Percentiles rank a stretch among this genome's conserved stretches.
phyloP scores from a whole-genome alignment of 2,113 vertebrate genomes.

The Gavialis gangeticus region DNA sequence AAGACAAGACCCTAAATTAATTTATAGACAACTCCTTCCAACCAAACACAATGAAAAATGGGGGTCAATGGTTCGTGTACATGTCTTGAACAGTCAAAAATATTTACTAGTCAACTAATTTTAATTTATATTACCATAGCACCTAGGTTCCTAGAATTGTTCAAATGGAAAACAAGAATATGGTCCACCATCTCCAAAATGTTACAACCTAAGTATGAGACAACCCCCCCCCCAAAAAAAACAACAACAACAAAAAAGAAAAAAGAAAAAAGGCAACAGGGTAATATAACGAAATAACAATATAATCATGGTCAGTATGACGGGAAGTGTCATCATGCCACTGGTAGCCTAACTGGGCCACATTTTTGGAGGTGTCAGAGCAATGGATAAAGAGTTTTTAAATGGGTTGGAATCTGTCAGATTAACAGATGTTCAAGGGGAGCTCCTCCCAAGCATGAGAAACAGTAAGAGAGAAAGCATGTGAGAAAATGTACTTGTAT shows the following conservation, averaged over 20 bases:
- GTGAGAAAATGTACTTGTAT: not conserved
- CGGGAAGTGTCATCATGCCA: not conserved
- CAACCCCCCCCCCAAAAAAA: not conserved
- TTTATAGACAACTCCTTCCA: not conserved
- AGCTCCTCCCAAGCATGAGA: not conserved
- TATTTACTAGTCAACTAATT: not conserved
- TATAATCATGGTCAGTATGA: not conserved
- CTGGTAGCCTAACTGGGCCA: not conserved
- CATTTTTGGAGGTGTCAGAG: not conserved
- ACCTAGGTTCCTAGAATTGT: not conserved
- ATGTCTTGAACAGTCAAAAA: not conserved
- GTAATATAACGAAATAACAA: not conserved
- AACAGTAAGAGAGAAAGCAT: fast-evolving
- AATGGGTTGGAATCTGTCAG: no score
- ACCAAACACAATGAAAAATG: not conserved
- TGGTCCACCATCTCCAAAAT: not conserved
- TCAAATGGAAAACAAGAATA: not conserved
- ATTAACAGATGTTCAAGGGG: not conserved
- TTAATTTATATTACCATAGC: not conserved
- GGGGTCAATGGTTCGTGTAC: not conserved
- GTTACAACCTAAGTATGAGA: not conserved
- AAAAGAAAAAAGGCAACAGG: not conserved
- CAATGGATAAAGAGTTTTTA: not conserved
- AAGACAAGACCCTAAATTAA: not conserved
- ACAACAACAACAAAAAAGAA: no score